A percentile compares a stretch with the other conserved stretches of the same genome.
phyloP scores from a whole-genome alignment of 2,113 vertebrate species.

The Tachycineta bicolor region DNA sequence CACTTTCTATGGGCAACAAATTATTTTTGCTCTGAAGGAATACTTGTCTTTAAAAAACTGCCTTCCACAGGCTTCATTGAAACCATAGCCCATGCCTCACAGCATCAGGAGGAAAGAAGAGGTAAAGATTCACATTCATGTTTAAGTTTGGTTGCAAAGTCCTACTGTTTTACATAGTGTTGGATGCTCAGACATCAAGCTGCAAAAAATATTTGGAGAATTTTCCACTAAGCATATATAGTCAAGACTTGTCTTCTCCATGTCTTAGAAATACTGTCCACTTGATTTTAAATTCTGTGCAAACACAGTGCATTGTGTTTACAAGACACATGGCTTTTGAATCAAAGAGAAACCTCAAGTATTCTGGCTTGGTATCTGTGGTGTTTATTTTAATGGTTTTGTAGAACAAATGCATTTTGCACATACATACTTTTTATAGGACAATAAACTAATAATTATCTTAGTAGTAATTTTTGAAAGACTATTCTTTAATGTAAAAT shows the following conservation, averaged over 20 bases:
- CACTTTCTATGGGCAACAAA: neutral
- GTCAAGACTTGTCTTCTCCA: neutral
- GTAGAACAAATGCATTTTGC: neutral
- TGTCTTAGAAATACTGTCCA: neutral
- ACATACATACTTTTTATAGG: neutral
- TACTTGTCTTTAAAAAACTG: neutral
- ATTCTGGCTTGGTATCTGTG: rapidly evolving
- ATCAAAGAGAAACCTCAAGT: neutral
- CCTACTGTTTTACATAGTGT: neutral
- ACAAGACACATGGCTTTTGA: neutral
- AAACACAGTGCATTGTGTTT: neutral
- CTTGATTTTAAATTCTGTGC: neutral
- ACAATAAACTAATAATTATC: neutral
- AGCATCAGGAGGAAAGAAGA: neutral
- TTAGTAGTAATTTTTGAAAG: neutral
- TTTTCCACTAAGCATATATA: neutral
- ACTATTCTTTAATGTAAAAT: neutral
- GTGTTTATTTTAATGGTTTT: neutral
- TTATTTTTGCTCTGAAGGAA: neutral
- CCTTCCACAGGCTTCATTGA: neutral
- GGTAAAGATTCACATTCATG: neutral
- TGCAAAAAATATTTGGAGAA: neutral
- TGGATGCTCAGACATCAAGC: neutral
- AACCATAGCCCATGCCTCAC: neutral
- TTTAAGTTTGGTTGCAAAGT: neutral